Percentiles rank a stretch among this genome's conserved stretches.
These are phyloP conservation scores for Heteronetta atricapilla DNA, from an alignment of 2,113 vertebrate genomes.

Conservation along the genomic window DNA sequence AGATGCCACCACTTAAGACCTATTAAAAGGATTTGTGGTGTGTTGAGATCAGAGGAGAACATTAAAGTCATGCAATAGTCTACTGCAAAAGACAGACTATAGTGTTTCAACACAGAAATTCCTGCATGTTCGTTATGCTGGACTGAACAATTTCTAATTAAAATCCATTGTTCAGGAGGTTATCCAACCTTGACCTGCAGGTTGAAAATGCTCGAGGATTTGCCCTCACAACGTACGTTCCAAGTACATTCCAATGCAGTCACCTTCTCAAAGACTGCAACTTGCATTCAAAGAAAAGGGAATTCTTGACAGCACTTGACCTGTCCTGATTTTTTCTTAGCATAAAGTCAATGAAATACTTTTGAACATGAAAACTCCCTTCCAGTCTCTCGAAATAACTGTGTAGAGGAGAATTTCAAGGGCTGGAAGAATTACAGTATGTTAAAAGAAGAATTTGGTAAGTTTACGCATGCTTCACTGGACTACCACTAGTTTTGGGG, in stretches of 20 bases:
- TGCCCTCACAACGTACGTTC: neutral
- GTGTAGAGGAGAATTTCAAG: neutral
- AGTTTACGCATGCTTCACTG: neutral
- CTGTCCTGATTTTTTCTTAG: neutral
- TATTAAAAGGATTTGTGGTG: neutral
- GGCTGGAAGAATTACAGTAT: neutral
- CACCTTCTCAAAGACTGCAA: neutral
- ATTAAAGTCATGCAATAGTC: accelerated
- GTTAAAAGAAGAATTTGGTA: neutral
- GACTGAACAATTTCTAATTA: neutral
- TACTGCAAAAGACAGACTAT: neutral
- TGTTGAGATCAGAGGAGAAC: neutral
- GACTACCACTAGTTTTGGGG: neutral
- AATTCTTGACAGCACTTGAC: neutral
- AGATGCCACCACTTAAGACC: neutral
- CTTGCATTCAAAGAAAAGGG: neutral
- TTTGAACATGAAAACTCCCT: neutral
- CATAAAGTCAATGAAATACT: neutral
- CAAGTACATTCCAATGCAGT: neutral
- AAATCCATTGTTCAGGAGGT: neutral
- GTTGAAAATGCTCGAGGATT: neutral
- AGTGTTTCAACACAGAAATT: neutral
- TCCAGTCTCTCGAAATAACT: neutral
- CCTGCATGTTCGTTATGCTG: neutral
- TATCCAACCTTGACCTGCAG: neutral